phyloP scores from a whole-genome alignment of 2,113 vertebrate species.

The Antechinus flavipes region DNA sequence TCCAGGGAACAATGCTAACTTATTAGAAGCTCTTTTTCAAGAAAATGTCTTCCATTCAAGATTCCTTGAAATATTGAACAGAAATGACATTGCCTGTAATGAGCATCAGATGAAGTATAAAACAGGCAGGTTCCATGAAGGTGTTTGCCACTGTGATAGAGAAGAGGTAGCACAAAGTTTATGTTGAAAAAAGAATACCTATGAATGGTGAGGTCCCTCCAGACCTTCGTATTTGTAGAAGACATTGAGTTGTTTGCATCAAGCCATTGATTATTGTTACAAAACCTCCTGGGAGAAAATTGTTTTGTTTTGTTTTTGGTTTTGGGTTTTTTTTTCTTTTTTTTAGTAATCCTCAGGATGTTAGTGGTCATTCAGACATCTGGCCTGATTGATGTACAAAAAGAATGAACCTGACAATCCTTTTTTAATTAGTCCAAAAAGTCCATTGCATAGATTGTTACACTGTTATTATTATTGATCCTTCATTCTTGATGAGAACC shows the following conservation, averaged over 20 bases:
- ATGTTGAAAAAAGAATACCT: not conserved
- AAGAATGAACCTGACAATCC: not conserved
- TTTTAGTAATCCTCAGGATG: not conserved
- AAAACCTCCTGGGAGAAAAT: not conserved
- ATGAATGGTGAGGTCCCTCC: not conserved
- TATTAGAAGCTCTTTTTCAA: no score
- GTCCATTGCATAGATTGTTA: not conserved
- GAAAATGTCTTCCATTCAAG: no score
- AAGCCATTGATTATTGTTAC: not conserved
- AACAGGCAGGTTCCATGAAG: not conserved
- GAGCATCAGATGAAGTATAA: not conserved
- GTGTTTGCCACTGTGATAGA: not conserved
- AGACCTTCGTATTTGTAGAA: not conserved
- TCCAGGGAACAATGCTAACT: no score
- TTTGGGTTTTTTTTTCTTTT: not conserved
- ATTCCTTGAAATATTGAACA: no score
- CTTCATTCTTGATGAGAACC: no score
- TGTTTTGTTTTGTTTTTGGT: no score
- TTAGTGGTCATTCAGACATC: not conserved
- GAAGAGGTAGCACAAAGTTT: not conserved
- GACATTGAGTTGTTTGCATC: not conserved
- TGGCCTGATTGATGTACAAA: not conserved
- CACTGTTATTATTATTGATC: not conserved
- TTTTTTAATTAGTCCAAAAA: not conserved
- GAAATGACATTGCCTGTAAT: not conserved